A percentile compares a stretch with the other conserved stretches of the same genome.
Evolutionary conservation across 92 coral and sea anemone species (phyloP).

Genomic region (Actinostola sp.): DNA sequence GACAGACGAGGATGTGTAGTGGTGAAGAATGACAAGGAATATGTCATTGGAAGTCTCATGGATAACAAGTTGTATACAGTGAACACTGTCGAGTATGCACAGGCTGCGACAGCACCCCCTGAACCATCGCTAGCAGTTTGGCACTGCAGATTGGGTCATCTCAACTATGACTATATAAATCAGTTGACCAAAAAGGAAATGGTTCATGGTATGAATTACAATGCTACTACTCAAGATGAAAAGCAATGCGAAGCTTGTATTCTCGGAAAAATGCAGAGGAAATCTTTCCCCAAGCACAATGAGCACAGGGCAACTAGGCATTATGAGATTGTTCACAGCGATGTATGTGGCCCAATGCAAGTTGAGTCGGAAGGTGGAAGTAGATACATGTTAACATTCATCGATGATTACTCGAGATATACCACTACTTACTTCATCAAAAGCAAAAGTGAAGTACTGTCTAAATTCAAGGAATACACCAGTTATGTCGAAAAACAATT

Average conservation of each 20-base stretch:
- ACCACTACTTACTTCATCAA: slow-evolving; percentile 63
- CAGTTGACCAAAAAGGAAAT: slow-evolving; percentile 54
- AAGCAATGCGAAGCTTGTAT: slow-evolving; percentile 50
- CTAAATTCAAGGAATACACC: slow-evolving; percentile 64
- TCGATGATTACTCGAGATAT: slow-evolving; percentile 62
- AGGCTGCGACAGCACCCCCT: slow-evolving; percentile 41
- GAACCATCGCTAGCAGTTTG: slow-evolving; percentile 55
- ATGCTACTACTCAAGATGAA: slow-evolving; percentile 18
- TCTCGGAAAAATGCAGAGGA: slow-evolving; percentile 34
- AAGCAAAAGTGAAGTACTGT: slow-evolving; percentile 57
- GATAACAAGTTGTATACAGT: slow-evolving; percentile 42
- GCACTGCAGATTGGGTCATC: slow-evolving; percentile 66
- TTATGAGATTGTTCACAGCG: slow-evolving; percentile 53
- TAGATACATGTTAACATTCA: slow-evolving; percentile 65
- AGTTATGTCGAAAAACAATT: slow-evolving; percentile 39
- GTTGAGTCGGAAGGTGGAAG: slow-evolving; percentile 66
- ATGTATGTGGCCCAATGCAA: slow-evolving; percentile 53
- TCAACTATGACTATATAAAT: slow-evolving; percentile 45
- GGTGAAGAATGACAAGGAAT: slow-evolving; percentile 29
- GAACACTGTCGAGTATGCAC: slow-evolving; percentile 50
- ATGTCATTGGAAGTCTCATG: slow-evolving; percentile 31
- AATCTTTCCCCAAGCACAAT: slow-evolving; percentile 43
- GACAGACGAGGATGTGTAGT: slow-evolving; percentile 31
- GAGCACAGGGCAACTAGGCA: slow-evolving; percentile 64
- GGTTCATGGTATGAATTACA: slow-evolving; percentile 53